Evolutionary conservation across 2,113 vertebrate genomes (phyloP).

Genomic region (Gorsachius goisagi): DNA sequence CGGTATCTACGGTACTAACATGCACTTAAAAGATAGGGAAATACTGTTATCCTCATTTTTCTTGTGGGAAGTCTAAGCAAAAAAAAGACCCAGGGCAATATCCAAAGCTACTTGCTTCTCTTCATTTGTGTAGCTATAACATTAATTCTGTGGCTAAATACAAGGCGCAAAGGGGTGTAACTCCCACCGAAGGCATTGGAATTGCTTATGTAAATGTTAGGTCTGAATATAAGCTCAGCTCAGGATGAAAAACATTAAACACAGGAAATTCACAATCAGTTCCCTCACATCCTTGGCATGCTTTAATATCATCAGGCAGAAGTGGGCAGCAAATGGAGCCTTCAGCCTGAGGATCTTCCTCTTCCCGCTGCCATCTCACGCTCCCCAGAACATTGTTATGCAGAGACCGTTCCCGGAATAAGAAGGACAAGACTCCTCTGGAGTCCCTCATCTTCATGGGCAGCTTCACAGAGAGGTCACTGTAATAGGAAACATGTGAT

Average conservation of each 20-base stretch:
- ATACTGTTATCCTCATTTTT: not conserved
- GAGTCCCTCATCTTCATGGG: not conserved
- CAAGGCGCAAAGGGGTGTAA: not conserved
- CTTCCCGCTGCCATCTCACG: not conserved
- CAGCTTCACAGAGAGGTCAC: not conserved
- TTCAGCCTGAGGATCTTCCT: not conserved
- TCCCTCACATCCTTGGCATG: constrained; percentile 1
- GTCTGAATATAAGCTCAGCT: constrained; percentile 15
- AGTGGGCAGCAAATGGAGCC: not conserved
- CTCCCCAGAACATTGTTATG: not conserved
- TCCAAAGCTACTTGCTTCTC: not conserved
- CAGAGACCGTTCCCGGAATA: not conserved
- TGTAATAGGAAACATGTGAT: not conserved
- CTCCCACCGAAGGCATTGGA: not conserved
- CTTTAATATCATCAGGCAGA: not conserved
- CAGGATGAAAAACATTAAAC: constrained; percentile 58
- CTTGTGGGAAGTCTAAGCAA: not conserved
- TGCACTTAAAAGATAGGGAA: not conserved
- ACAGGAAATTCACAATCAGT: constrained; percentile 33
- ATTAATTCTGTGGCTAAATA: constrained; percentile 2
- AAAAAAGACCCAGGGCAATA: not conserved
- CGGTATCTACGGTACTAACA: not conserved
- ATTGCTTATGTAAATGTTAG: constrained; percentile 18
- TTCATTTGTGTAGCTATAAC: not conserved
- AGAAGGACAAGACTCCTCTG: not conserved